phyloP scores from a whole-genome alignment of 1,140 invertebrate species.

The Cotesia typhae region DNA sequence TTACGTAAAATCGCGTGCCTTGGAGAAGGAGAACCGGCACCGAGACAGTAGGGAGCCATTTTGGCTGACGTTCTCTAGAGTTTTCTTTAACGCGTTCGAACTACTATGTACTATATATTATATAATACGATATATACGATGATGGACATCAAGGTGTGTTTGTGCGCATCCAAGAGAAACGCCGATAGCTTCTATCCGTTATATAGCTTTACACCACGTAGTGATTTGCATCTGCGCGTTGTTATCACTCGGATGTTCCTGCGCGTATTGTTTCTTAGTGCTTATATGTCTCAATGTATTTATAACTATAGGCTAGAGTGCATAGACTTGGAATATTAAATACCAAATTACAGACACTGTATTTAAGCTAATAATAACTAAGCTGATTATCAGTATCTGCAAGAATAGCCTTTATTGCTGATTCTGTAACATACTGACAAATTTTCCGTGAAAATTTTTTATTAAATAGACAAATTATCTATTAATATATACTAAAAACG shows the following conservation, averaged over 20 bases:
- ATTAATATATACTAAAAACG: no score
- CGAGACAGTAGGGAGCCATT: slow-evolving; percentile 51
- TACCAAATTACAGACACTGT: no score
- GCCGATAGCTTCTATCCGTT: neutral
- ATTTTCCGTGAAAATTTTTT: no score
- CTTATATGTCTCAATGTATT: no score
- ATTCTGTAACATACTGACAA: no score
- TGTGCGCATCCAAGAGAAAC: slow-evolving; percentile 14
- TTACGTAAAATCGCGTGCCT: slow-evolving; percentile 55
- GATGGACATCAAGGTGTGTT: slow-evolving; percentile 4
- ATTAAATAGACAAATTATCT: no score
- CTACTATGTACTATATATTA: neutral
- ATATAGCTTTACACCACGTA: neutral
- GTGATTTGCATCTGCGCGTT: slow-evolving; percentile 12
- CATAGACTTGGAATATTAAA: no score
- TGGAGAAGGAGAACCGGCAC: slow-evolving; percentile 43
- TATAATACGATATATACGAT: neutral
- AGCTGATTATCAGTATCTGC: no score
- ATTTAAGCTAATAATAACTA: no score
- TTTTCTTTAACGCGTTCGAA: slow-evolving; percentile 19
- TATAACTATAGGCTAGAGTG: no score
- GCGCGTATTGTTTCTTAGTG: slow-evolving; percentile 6
- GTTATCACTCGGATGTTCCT: neutral
- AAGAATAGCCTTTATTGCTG: no score
- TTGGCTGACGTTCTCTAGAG: slow-evolving; percentile 48